phyloP scores from a whole-genome alignment of 2,113 vertebrate genomes.

The Cynopterus brachyotis region DNA sequence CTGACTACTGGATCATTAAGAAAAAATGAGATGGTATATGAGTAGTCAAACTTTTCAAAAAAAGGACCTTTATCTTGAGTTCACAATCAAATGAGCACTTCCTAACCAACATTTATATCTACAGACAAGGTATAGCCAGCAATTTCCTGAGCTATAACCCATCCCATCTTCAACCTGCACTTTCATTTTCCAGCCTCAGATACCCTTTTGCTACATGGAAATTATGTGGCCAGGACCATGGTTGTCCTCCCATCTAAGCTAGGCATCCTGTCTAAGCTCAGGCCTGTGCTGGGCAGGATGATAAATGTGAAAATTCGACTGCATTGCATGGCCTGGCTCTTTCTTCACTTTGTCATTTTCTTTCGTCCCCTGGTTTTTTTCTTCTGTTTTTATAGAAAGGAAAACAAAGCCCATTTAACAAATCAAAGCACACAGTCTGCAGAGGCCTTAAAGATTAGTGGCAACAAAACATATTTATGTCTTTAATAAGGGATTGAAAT shows the following conservation, averaged over 20 bases:
- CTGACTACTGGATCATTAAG: not conserved
- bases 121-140: not conserved
- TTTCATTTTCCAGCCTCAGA: constrained; percentile 35
- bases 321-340: constrained; percentile 6
- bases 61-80: not conserved
- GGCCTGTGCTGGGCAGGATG: not conserved
- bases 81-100: not conserved
- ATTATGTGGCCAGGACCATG: not conserved
- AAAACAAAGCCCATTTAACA: constrained; percentile 62
- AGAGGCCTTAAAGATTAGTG: constrained; percentile 63
- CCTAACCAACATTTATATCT: not conserved
- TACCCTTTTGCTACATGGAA: not conserved
- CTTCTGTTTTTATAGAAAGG: constrained; percentile 44
- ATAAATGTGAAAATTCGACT: constrained; percentile 31
- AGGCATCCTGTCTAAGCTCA: not conserved
- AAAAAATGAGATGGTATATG: not conserved
- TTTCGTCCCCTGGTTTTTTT: constrained; percentile 33
- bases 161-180: not conserved
- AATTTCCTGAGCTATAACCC: not conserved
- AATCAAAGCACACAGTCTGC: constrained; percentile 51
- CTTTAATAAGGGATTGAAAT: constrained; percentile 77
- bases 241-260: not conserved
- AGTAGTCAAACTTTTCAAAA: not conserved
- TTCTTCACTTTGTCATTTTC: constrained; percentile 58
- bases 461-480: constrained; percentile 71